A percentile compares a stretch with the other conserved stretches of the same genome.
phyloP scores from a whole-genome alignment of 2,888 invertebrate species.

The Zygogramma bicolorata region DNA sequence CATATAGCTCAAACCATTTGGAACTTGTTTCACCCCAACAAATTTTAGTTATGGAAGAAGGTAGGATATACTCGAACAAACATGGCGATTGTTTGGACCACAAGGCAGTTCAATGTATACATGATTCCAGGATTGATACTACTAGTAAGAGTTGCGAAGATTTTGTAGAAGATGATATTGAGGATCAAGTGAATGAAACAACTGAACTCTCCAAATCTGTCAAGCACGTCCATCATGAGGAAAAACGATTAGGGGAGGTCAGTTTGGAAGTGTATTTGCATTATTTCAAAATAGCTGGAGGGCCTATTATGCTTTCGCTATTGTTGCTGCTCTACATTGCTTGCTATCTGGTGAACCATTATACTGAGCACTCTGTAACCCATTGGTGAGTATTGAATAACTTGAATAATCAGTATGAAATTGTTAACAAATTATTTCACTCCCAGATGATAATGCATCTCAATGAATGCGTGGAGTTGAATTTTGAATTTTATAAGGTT shows the following conservation, averaged over 20 bases:
- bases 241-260: not conserved
- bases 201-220: not conserved
- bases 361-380: not conserved
- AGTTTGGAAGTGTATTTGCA: not conserved
- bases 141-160: no score
- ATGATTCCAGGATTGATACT: no score
- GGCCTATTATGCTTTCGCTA: not conserved
- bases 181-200: not conserved
- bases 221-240: not conserved
- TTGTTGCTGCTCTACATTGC: not conserved
- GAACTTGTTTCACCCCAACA: constrained; percentile 47
- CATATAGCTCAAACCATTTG: constrained; percentile 55
- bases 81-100: constrained; percentile 45
- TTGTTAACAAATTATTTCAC: no score
- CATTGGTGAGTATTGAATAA: not conserved
- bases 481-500: no score
- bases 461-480: not conserved
- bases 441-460: no score
- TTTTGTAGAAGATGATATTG: not conserved
- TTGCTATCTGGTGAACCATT: not conserved
- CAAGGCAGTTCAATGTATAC: constrained; percentile 49
- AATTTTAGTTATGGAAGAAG: constrained; percentile 50
- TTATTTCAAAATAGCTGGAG: not conserved
- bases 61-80: constrained; percentile 47
- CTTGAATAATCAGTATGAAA: no score